phyloP scores from a whole-genome alignment of 2,888 invertebrate genomes.

The Sesia bembeciformis region DNA sequence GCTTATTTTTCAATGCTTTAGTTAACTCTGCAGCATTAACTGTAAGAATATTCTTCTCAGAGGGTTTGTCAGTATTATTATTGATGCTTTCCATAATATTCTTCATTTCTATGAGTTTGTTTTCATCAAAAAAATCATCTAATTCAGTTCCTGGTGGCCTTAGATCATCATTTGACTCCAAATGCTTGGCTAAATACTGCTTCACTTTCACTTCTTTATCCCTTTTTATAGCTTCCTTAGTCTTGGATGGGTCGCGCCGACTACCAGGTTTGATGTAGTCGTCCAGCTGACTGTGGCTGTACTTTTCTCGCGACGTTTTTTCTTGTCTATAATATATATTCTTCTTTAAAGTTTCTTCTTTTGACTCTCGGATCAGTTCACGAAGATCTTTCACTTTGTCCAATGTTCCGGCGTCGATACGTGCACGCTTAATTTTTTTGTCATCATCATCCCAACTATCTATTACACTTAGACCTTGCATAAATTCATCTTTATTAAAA shows the following conservation, averaged over 20 bases:
- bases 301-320: not conserved
- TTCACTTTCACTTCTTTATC: slow-evolving; percentile 65
- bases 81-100: slow-evolving; percentile 2
- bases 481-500: slow-evolving; percentile 59
- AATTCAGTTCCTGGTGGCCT: slow-evolving; percentile 63
- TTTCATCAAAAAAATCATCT: slow-evolving; percentile 46
- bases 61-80: not conserved
- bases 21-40: too few relatives aligned
- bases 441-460: slow-evolving; percentile 56
- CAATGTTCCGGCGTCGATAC: slow-evolving; percentile 21
- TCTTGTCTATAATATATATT: not conserved
- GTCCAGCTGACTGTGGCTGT: slow-evolving; percentile 24
- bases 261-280: slow-evolving; percentile 56
- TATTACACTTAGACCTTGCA: slow-evolving; percentile 61
- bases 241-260: slow-evolving; percentile 57
- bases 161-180: slow-evolving; percentile 48
- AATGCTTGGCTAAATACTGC: slow-evolving; percentile 50
- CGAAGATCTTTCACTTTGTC: slow-evolving; percentile 42
- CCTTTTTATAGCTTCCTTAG: slow-evolving; percentile 54
- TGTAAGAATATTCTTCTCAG: not conserved
- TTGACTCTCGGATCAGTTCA: slow-evolving; percentile 26
- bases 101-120: slow-evolving; percentile 18
- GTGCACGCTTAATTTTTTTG: slow-evolving; percentile 13
- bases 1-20: not conserved
- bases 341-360: not conserved